Conservation (phyloP, 2,888 invertebrate genomes). For the Ophion ellenae region DNA sequence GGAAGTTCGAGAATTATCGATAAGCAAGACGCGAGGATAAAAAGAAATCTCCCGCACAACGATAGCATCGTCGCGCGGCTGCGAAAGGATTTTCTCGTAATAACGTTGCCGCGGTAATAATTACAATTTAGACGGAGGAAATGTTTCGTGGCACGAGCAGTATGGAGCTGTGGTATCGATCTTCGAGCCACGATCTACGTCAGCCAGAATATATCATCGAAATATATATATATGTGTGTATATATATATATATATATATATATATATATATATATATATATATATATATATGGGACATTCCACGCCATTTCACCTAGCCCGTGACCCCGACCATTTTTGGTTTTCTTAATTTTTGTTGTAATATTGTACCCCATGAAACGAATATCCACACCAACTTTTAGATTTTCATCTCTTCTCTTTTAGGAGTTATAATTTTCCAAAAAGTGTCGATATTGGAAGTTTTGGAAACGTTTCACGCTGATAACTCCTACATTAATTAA, state of each 20-base stretch:
- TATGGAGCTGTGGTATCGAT: constrained; percentile 64
- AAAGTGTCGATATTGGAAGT: too few species aligned
- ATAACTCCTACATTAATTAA: too few species aligned
- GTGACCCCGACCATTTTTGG: too few species aligned
- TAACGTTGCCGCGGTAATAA: constrained; percentile 65
- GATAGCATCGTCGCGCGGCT: constrained; percentile 51
- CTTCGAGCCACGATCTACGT: constrained; percentile 55
- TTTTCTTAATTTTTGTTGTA: too few species aligned
- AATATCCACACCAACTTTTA: too few species aligned
- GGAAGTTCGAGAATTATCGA: constrained; percentile 46
- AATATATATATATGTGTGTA: background rate
- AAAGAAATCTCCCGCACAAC: constrained; percentile 46
- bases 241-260: too few species aligned
- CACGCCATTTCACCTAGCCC: too few species aligned
- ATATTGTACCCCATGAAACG: too few species aligned
- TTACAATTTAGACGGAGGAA: constrained; percentile 62
- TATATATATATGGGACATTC: background rate
- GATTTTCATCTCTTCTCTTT: too few species aligned
- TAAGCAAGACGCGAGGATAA: constrained; percentile 11
- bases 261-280: background rate
- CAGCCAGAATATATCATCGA: constrained; percentile 62
- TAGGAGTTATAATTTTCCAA: too few species aligned
- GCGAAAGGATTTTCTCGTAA: constrained; percentile 43
- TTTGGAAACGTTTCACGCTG: too few species aligned
- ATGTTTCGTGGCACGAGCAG: constrained; percentile 57